phyloP scores from a whole-genome alignment of 2,797 vertebrate genomes.

The Okamejei kenojei region DNA sequence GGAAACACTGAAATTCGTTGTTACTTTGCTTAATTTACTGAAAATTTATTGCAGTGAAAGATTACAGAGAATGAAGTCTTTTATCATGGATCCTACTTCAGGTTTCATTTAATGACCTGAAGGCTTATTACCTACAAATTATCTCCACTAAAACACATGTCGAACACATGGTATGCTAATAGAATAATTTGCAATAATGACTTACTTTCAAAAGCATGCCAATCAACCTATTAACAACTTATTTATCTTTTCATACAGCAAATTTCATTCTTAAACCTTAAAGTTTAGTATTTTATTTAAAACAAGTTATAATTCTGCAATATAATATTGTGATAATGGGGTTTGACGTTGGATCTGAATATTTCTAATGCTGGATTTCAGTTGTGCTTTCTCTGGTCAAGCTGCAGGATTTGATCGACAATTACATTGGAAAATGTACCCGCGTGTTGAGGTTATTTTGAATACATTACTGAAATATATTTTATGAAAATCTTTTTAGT shows the following conservation, averaged over 20 bases:
- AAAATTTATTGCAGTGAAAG: conserved; percentile 23
- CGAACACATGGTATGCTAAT: not conserved
- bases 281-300: not conserved
- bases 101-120: conserved; percentile 15
- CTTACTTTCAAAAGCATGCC: not conserved
- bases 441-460: not conserved
- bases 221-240: not conserved
- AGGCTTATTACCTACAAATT: conserved; percentile 27
- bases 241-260: not conserved
- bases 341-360: not conserved
- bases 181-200: conserved; percentile 31
- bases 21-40: conserved; percentile 16
- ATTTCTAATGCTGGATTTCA: not conserved
- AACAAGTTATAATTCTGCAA: not conserved
- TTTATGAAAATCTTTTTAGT: not conserved
- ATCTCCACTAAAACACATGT: conserved; percentile 23
- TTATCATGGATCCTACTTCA: conserved; percentile 13
- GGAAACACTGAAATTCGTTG: conserved; percentile 15
- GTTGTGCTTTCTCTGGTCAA: not conserved
- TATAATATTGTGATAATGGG: not conserved
- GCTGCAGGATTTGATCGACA: not conserved
- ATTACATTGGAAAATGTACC: not conserved
- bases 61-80: conserved; percentile 17
- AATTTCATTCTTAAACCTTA: not conserved
- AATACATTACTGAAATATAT: not conserved